Evolutionary conservation across 2,113 vertebrate species (phyloP).

Genomic region (Tiliqua scincoides): DNA sequence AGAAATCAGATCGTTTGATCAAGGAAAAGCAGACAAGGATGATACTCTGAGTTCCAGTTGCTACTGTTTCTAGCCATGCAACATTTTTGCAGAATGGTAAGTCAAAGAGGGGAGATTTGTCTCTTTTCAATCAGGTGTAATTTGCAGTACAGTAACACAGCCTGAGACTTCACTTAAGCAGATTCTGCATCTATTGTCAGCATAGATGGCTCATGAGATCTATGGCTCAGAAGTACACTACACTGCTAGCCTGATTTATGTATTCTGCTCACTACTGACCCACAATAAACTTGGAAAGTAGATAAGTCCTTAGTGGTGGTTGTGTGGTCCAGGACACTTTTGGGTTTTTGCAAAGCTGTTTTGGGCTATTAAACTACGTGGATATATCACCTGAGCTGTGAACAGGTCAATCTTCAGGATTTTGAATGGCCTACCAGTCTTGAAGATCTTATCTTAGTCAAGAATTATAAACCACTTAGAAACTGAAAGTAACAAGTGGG

Average conservation of each 20-base stretch:
- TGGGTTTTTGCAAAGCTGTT: not conserved
- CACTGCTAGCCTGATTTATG: not conserved
- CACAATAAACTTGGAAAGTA: not conserved
- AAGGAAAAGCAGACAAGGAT: not conserved
- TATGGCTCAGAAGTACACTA: not conserved
- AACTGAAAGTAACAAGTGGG: not conserved
- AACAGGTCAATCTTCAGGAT: not conserved
- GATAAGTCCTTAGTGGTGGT: not conserved
- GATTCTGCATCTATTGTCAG: constrained; percentile 15
- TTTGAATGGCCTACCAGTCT: not conserved
- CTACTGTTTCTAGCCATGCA: not conserved
- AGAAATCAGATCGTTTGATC: not conserved
- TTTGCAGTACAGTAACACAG: constrained; percentile 21
- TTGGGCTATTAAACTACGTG: too few species aligned
- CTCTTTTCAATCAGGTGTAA: constrained; percentile 26
- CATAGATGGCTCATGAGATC: not conserved
- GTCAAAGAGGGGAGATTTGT: constrained; percentile 1
- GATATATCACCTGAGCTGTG: not conserved
- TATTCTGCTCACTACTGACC: not conserved
- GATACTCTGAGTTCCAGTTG: not conserved
- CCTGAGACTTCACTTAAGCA: constrained; percentile 2
- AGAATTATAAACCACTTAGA: not conserved
- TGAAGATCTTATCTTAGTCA: too few species aligned
- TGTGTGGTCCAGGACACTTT: not conserved
- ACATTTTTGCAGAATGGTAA: constrained; percentile 6